A percentile compares a stretch with the other conserved stretches of the same genome.
Conservation (phyloP, 1,140 invertebrate species). For the Atta texana region DNA sequence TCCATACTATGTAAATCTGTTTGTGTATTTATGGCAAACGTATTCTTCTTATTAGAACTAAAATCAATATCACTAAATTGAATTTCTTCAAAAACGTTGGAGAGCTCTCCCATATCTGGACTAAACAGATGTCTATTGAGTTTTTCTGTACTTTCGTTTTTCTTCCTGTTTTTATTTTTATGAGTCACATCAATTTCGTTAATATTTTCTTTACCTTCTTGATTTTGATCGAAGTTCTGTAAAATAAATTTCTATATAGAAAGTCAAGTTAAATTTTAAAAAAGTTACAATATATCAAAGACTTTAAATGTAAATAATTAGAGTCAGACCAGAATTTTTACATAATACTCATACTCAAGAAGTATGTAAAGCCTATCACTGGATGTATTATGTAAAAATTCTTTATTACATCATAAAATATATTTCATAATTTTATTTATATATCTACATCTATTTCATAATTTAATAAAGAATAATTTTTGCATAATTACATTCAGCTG, state of each 20-base stretch:
- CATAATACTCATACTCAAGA: no score
- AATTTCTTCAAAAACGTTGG: background rate
- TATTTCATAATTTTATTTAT: no score
- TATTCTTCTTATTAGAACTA: background rate
- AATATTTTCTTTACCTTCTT: constrained; percentile 42
- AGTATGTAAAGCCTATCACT: no score
- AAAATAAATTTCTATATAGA: background rate
- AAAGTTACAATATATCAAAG: no score
- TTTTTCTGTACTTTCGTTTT: background rate
- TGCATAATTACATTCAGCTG: no score
- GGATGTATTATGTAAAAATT: no score
- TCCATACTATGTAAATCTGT: background rate
- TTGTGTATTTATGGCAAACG: background rate
- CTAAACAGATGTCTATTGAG: background rate
- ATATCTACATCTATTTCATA: no score
- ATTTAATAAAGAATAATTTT: no score
- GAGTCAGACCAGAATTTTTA: no score
- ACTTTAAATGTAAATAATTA: no score
- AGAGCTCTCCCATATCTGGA: background rate
- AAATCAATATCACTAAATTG: background rate
- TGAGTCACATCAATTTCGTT: background rate
- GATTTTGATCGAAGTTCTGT: background rate
- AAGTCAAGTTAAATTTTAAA: no score
- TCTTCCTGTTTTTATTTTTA: background rate
- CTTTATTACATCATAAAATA: no score